Evolutionary conservation across 2,113 vertebrate species (phyloP), one percentile per base, ranked within the genome.

Genomic region (Dolichallabes microphthalmus): DNA sequence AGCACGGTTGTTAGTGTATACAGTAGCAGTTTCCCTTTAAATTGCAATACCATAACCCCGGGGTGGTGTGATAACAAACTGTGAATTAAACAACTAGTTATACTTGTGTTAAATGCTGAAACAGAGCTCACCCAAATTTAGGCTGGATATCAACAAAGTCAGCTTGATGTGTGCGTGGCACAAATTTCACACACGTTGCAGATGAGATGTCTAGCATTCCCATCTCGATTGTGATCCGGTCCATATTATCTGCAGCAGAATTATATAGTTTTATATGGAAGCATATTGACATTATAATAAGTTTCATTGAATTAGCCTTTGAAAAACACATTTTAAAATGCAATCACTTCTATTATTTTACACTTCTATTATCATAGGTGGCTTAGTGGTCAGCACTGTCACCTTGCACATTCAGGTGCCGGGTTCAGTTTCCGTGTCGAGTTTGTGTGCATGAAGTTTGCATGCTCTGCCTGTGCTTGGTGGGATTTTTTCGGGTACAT

Each of bases 201-300:
- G 90, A 68, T 25, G 93, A 86, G 89, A 95, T 94, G 85, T 95
- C 94, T 80, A 93, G 89, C 94, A 95, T 95, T 63, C 94, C 95
- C 15, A 85, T 92, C 90, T 95, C 95, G 86, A 95, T 92, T 19
- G 93, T 94, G 85, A 95, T 95, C 88, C 94, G 92, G 89, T 95
- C 95, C 94, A 95, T 94, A 88, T 93, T 92, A 57, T 95, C 94
- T 95, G 75, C 27, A 35, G 63, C 8, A 45, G 20, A 25, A 39
- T 52, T 32, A 66, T 53, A 53, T 12, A 3, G 25, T 45, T 39
- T 45, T 2, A 45, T 0, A 45, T 45, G 39, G 39, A 45, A 45
- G 39, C 39, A 45, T 32, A 53, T 30, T 19, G 2, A 20, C 8
- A 66, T 66, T 30, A 66, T 5, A 66, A 66, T 66, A 27, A 64